These are phyloP conservation scores for Pteronura brasiliensis DNA, from an alignment of 2,113 vertebrate species.

Conservation along the genomic window DNA sequence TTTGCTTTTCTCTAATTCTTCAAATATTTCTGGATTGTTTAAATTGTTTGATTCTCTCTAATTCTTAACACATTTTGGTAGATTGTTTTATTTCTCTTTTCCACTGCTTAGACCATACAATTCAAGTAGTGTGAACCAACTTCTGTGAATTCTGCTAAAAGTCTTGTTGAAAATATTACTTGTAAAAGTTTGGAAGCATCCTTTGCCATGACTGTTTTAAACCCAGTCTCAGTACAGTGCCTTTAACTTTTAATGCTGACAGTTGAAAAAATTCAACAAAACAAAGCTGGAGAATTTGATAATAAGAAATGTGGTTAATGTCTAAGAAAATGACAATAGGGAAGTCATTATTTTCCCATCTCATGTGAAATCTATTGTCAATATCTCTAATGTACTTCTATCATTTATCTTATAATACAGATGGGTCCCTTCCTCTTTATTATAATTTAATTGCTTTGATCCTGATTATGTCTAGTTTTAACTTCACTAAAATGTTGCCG, in stretches of 20 bases:
- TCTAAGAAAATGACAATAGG: background rate
- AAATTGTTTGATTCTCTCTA: background rate
- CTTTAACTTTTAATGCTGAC: background rate
- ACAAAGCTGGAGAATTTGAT: background rate
- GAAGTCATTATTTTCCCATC: background rate
- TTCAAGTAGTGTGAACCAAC: background rate
- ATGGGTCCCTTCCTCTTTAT: background rate
- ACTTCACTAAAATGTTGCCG: background rate
- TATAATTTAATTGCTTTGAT: background rate
- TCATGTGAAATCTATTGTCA: background rate
- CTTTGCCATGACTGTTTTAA: background rate
- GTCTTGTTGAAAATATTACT: background rate
- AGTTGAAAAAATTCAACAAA: background rate
- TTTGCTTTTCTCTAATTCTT: background rate
- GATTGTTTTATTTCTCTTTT: background rate
- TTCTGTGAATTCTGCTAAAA: background rate
- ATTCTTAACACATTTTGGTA: background rate
- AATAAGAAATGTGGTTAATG: background rate
- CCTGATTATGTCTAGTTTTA: background rate
- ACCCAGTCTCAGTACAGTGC: background rate
- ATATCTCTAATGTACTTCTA: background rate
- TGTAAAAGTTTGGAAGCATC: background rate
- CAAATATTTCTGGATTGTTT: background rate
- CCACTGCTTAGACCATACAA: background rate
- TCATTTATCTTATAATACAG: background rate